Conservation (phyloP, 2,888 invertebrate genomes). For the Gastrophysa polygoni region DNA sequence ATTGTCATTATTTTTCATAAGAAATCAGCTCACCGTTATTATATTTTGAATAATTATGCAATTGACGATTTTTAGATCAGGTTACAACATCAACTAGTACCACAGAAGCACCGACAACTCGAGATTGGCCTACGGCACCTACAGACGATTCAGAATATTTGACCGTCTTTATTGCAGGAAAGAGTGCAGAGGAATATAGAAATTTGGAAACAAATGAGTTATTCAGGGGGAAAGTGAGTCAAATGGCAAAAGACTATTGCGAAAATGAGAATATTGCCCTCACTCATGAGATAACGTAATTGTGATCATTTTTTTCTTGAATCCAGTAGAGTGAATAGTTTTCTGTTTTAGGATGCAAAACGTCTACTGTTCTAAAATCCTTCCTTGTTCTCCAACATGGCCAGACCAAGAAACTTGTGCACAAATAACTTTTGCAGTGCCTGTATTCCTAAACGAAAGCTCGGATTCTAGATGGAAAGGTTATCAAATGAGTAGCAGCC, state of each 20-base stretch:
- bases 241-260: conserved; percentile 39
- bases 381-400: conserved; percentile 32
- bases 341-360: conserved; percentile 34
- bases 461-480: conserved; percentile 30
- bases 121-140: conserved; percentile 34
- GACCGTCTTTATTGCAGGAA: conserved; percentile 33
- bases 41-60: too few species aligned
- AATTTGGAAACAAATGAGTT: neutral
- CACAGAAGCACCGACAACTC: conserved; percentile 30
- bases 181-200: conserved; percentile 20
- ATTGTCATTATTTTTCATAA: too few species aligned
- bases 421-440: conserved; percentile 35
- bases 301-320: neutral
- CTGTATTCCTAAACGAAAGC: conserved; percentile 28
- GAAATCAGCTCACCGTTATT: too few species aligned
- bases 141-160: conserved; percentile 25
- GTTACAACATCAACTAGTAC: conserved; percentile 32
- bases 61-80: conserved; percentile 38
- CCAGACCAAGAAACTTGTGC: conserved; percentile 33
- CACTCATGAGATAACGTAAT: conserved; percentile 36
- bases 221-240: conserved; percentile 26
- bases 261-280: conserved; percentile 33
- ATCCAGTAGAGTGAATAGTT: neutral
- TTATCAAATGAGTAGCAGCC: conserved; percentile 36
- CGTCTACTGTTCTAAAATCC: conserved; percentile 27